Percentiles rank a stretch among this genome's conserved stretches.
Evolutionary conservation across 2,888 invertebrate genomes (phyloP).

Genomic region (Leucania comma): DNA sequence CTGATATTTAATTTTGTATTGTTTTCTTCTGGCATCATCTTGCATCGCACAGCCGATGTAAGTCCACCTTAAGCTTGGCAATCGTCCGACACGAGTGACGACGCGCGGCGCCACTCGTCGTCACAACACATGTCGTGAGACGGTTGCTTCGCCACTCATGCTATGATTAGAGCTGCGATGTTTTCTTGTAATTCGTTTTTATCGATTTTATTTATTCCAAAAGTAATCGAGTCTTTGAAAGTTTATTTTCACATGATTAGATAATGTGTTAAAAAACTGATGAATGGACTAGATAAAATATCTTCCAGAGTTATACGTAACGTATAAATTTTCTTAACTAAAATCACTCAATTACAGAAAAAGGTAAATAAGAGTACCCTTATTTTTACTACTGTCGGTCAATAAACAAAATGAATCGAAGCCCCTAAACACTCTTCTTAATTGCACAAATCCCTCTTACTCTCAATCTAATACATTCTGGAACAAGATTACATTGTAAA

Average conservation of each 20-base stretch:
- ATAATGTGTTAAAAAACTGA: not conserved
- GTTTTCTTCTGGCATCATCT: not conserved
- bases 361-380: not conserved
- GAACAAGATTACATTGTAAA: conserved; percentile 50
- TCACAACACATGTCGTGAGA: conserved; percentile 69
- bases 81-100: conserved; percentile 60
- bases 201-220: conserved; percentile 35
- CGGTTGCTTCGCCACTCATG: conserved; percentile 62
- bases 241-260: not conserved
- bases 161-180: conserved; percentile 58
- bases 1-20: not conserved
- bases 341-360: conserved; percentile 25
- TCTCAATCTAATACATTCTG: conserved; percentile 16
- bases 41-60: conserved; percentile 15
- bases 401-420: conserved; percentile 26
- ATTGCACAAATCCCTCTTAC: conserved; percentile 37
- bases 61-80: conserved; percentile 59
- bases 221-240: not conserved
- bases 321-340: not conserved
- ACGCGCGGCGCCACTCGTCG: conserved; percentile 76
- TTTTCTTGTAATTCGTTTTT: conserved; percentile 23
- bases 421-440: conserved; percentile 34
- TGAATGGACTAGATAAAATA: too few relatives aligned
- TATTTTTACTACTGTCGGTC: conserved; percentile 5
- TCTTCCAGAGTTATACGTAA: not conserved